Conservation (phyloP, 2,888 invertebrate species). For the Tinea semifulvella region DNA sequence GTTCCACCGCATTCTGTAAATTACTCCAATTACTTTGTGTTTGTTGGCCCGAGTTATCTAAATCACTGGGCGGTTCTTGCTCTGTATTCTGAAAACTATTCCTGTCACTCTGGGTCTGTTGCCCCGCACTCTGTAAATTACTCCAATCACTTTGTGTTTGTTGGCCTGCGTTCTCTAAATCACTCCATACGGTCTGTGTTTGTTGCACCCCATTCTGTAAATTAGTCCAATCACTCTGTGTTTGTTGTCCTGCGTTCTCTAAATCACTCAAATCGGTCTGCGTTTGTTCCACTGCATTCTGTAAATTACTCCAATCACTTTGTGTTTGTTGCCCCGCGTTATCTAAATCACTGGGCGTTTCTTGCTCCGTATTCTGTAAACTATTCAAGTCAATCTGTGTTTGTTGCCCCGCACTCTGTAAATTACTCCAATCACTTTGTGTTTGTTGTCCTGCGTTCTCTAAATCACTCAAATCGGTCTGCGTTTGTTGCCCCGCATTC, state of each 20-base stretch:
- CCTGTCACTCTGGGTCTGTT: conserved; percentile 17
- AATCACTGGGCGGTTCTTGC: conserved; percentile 18
- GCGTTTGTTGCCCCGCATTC: conserved; percentile 18
- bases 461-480: conserved; percentile 21
- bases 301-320: conserved; percentile 16
- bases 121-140: conserved; percentile 16
- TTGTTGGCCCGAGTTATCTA: conserved; percentile 20
- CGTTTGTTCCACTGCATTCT: conserved; percentile 29
- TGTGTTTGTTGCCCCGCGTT: conserved; percentile 21
- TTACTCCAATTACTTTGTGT: conserved; percentile 16
- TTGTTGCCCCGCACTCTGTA: conserved; percentile 26
- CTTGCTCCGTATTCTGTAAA: conserved; percentile 28
- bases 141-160: conserved; percentile 1
- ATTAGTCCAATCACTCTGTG: conserved; percentile 24
- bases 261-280: conserved; percentile 24
- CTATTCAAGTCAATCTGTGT: conserved; percentile 21
- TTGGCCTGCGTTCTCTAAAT: conserved; percentile 14
- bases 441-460: conserved; percentile 25
- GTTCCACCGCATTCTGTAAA: conserved; percentile 15
- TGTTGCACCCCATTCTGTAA: conserved; percentile 20
- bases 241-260: conserved; percentile 24
- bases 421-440: too few species aligned
- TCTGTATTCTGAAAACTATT: conserved; percentile 16
- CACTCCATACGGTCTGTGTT: conserved; percentile 19
- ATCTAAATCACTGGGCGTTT: conserved; percentile 24